Evolutionary conservation across 2,888 invertebrate genomes (phyloP).

Genomic region (Drosophila paramelanica): DNA sequence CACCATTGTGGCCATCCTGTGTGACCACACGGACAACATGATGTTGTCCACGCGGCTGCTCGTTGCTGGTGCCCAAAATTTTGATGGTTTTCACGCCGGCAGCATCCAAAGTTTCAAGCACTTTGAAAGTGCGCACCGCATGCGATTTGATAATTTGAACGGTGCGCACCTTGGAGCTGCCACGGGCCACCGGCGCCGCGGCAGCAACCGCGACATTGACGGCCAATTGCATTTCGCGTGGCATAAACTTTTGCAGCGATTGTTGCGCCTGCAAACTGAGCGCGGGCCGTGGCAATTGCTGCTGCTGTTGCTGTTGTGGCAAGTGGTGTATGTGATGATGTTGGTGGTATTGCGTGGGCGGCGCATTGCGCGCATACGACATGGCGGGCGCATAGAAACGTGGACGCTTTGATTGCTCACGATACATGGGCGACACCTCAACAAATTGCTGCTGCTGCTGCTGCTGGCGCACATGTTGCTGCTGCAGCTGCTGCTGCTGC

Average conservation of each 20-base stretch:
- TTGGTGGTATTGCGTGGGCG: slow-evolving; percentile 55
- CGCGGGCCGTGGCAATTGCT: slow-evolving; percentile 8
- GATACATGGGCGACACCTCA: slow-evolving; percentile 69
- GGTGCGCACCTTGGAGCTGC: slow-evolving; percentile 75
- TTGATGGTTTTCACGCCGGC: slow-evolving; percentile 82
- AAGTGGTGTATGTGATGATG: slow-evolving; percentile 28
- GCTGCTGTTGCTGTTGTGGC: slow-evolving; percentile 16
- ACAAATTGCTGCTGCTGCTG: slow-evolving; percentile 50
- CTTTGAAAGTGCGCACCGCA: slow-evolving; percentile 74
- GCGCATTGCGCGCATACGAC: slow-evolving; percentile 56
- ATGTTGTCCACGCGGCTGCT: slow-evolving; percentile 77
- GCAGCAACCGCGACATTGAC: slow-evolving; percentile 69
- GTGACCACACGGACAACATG: slow-evolving; percentile 76
- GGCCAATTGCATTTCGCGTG: slow-evolving; percentile 71
- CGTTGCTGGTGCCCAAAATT: slow-evolving; percentile 77
- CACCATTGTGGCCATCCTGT: slow-evolving; percentile 53
- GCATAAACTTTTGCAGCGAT: slow-evolving; percentile 74
- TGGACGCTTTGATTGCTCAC: slow-evolving; percentile 66
- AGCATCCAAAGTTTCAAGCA: slow-evolving; percentile 76
- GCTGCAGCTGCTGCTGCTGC: slow-evolving; percentile 29
- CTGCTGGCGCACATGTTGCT: slow-evolving; percentile 28
- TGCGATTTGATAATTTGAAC: slow-evolving; percentile 79
- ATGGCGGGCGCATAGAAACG: slow-evolving; percentile 70
- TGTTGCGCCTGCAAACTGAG: slow-evolving; percentile 63
- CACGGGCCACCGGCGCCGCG: slow-evolving; percentile 39